These are phyloP conservation scores for Chionomys nivalis DNA, from an alignment of 2,113 vertebrate genomes.

Conservation along the genomic window DNA sequence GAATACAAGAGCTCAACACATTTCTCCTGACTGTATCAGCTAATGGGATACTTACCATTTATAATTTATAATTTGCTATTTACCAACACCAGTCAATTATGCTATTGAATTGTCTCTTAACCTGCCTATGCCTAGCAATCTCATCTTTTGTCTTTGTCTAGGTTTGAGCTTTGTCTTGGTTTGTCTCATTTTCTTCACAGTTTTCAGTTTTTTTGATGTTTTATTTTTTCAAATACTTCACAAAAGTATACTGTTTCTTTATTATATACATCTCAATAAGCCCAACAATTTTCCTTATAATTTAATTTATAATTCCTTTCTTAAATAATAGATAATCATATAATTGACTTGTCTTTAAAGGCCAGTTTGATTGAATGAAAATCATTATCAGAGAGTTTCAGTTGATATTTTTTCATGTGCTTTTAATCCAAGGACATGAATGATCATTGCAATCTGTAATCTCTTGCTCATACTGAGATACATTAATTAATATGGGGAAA, in stretches of 20 bases:
- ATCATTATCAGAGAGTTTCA: neutral
- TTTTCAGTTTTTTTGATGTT: neutral
- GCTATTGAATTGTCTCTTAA: neutral
- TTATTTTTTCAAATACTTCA: conserved; percentile 26
- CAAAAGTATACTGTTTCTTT: neutral
- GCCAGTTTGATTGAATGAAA: neutral
- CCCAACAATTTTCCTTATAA: neutral
- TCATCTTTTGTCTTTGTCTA: neutral
- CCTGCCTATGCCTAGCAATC: neutral
- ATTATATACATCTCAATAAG: neutral
- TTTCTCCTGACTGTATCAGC: neutral
- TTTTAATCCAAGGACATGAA: neutral
- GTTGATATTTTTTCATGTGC: neutral
- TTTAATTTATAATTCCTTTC: conserved; percentile 7
- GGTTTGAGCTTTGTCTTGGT: neutral
- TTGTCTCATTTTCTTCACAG: neutral
- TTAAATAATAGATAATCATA: neutral
- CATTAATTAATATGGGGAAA: neutral
- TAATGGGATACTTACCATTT: neutral
- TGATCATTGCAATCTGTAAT: neutral
- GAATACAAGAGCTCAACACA: neutral
- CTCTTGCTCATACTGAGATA: neutral
- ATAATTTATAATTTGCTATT: neutral
- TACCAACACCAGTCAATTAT: neutral
- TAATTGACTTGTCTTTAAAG: neutral